Conservation (phyloP, 92 coral and sea anemone genomes). For the Pocillopora grandis region DNA sequence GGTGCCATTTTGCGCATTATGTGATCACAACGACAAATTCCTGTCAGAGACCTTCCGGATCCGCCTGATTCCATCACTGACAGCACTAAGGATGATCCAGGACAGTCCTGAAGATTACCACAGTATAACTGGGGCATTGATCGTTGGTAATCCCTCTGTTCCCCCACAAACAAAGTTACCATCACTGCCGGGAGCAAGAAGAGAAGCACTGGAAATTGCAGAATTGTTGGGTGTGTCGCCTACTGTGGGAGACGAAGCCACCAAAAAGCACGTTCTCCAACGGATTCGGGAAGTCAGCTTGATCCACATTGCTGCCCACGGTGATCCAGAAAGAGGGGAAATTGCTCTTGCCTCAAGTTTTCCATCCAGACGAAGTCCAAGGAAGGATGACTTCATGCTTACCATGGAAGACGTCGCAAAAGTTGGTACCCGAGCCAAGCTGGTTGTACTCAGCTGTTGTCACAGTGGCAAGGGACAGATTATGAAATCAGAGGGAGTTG, state of each 20-base stretch:
- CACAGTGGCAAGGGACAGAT: slow-evolving; percentile 13
- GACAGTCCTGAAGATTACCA: slow-evolving; percentile 20
- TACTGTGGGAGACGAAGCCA: slow-evolving; percentile 23
- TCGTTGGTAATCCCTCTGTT: slow-evolving; percentile 29
- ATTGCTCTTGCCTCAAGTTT: slow-evolving; percentile 18
- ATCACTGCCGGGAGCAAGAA: not conserved
- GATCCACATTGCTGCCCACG: slow-evolving; percentile 40
- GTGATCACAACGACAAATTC: slow-evolving; percentile 2
- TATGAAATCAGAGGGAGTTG: slow-evolving; percentile 23
- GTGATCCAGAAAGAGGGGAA: slow-evolving; percentile 26
- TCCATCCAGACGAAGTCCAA: not conserved
- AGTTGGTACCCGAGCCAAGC: slow-evolving; percentile 22
- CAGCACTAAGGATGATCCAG: slow-evolving; percentile 1
- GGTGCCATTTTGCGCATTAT: slow-evolving; percentile 21
- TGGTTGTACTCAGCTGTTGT: slow-evolving; percentile 36
- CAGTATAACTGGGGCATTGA: slow-evolving; percentile 17
- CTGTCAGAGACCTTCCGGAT: slow-evolving; percentile 34
- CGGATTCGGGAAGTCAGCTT: slow-evolving; percentile 11
- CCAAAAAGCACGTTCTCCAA: slow-evolving; percentile 7
- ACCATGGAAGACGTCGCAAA: slow-evolving; percentile 17
- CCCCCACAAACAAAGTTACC: not conserved
- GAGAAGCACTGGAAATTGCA: slow-evolving; percentile 1
- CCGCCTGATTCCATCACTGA: slow-evolving; percentile 24
- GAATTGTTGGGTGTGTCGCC: not conserved
- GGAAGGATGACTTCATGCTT: slow-evolving; percentile 13